Conservation (phyloP, 2,113 vertebrate species). For the Ptilonorhynchus violaceus region DNA sequence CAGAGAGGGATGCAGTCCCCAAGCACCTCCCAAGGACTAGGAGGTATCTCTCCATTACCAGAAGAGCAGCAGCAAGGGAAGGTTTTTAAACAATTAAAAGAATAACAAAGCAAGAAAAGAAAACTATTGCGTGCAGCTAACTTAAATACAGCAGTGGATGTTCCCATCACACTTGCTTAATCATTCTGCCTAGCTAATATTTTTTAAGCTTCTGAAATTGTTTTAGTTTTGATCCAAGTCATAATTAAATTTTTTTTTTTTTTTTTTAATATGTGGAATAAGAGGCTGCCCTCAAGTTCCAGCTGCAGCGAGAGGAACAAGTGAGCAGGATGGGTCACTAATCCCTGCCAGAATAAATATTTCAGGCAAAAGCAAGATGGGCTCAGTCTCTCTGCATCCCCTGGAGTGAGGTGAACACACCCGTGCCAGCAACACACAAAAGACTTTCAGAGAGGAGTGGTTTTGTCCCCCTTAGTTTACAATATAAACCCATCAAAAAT, state of each 20-base stretch:
- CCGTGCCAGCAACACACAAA: neutral
- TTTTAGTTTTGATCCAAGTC: neutral
- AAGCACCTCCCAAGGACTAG: neutral
- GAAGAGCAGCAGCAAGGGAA: neutral
- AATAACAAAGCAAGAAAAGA: neutral
- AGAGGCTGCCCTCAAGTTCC: neutral
- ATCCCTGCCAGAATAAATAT: slow-evolving; percentile 1
- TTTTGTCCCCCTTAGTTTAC: neutral
- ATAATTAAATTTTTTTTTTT: neutral
- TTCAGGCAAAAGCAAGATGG: neutral
- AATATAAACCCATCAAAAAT: neutral
- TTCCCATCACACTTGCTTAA: neutral
- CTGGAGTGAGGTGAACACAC: neutral
- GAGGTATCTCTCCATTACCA: fast-evolving
- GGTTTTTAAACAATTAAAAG: neutral
- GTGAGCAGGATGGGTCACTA: neutral
- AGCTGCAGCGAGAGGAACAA: neutral
- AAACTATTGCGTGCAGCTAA: neutral
- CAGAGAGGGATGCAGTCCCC: neutral
- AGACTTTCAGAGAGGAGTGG: neutral
- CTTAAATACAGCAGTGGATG: fast-evolving
- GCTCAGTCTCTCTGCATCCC: neutral
- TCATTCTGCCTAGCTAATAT: neutral
- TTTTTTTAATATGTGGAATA: neutral
- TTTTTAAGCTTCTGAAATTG: neutral